A percentile compares a stretch with the other conserved stretches of the same genome.
Evolutionary conservation across 2,113 vertebrate genomes (phyloP).

Genomic region (Rissa tridactyla): DNA sequence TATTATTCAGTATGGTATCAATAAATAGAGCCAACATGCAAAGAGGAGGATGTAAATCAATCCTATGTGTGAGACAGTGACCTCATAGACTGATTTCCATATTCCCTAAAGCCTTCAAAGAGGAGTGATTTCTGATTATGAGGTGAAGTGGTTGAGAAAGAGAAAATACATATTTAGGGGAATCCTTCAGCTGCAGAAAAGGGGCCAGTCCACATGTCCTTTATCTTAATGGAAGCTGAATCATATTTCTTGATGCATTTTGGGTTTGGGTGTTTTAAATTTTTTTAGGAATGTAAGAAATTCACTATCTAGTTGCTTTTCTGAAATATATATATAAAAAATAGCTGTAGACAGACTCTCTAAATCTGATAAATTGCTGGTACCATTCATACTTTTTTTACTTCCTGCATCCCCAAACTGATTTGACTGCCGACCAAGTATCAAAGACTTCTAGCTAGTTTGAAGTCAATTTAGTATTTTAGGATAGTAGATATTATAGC

Average conservation of each 20-base stretch:
- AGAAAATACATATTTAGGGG: not conserved
- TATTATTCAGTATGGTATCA: slow-evolving; percentile 52
- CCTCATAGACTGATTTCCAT: not conserved
- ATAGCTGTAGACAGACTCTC: not conserved
- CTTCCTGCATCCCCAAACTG: not conserved
- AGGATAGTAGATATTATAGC: not conserved
- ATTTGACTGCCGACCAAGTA: not conserved
- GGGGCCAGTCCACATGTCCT: not conserved
- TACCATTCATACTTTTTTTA: not conserved
- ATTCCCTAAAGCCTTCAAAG: not conserved
- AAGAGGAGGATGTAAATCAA: slow-evolving; percentile 55
- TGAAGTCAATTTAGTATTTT: not conserved
- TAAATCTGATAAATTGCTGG: not conserved
- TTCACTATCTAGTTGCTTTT: not conserved
- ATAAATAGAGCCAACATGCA: slow-evolving; percentile 57
- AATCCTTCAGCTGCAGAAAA: not conserved
- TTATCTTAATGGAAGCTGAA: not conserved
- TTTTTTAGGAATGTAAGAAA: not conserved
- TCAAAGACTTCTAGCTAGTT: not conserved
- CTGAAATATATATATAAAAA: not conserved
- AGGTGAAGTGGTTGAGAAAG: not conserved
- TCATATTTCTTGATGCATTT: not conserved
- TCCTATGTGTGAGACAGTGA: not conserved
- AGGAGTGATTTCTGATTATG: slow-evolving; percentile 4
- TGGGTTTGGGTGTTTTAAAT: not conserved